Evolutionary conservation across 1,140 invertebrate genomes (phyloP), one percentile per base, ranked within the genome.

Genomic region (Sipha flava): DNA sequence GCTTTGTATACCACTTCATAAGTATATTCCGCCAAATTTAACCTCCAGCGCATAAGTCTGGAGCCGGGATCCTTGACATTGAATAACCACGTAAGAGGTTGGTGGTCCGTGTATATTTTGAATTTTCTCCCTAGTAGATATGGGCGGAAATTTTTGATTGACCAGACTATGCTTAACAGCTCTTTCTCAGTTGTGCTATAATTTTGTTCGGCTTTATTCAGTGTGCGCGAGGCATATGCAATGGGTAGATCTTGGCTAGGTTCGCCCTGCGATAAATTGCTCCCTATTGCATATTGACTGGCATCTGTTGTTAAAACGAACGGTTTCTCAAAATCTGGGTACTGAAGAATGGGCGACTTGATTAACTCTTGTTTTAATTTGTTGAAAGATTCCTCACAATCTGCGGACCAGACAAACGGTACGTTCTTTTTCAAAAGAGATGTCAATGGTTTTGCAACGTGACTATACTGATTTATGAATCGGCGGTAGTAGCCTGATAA

Each of bases 51-150:
- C 3, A 86, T 83, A 21, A 89, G 81, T 82, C 86, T 82, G 43
- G 85, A 84, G 14, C 83, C 85, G 12, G 86, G 85, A 59, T 89
- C 86, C 80, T 87, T 88, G 0, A 87, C 79, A 14, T 84, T 85
- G 40, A 85, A 84, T 3, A 89, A 81, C 85, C 86, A 89, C 40
- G 81, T 83, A 23, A 89, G 81, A 0, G 87, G 85, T 81, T 84
- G 83, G 81, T 90, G 86, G 80, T 90, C 88, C 0, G 87, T 89
- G 81, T 86, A 81, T 89, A 90, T 64, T 86, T 84, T 43, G 72
- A 83, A 21, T 86, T n/a, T n/a, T n/a, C n/a, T n/a, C n/a, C n/a
- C 86, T 73, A 85, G 86, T 3, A 90, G 75, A 82, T 88, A 89
- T 31, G 85, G 84, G 77, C 84, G 79, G 80, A 88, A 89, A 45